Conservation (phyloP, 2,797 vertebrate genomes). For the Meriones psammophilus region DNA sequence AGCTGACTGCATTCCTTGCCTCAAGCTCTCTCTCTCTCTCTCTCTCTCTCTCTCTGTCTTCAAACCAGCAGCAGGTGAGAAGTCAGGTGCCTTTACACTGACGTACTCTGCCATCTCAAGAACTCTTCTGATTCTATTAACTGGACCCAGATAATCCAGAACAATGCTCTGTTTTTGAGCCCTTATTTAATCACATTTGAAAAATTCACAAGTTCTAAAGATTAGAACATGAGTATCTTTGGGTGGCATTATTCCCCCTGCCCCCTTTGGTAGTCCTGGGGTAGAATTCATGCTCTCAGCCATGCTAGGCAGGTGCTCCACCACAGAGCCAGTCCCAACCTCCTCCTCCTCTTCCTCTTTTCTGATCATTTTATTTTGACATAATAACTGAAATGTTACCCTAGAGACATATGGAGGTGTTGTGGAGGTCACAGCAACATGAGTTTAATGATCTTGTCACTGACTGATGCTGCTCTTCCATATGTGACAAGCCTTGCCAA, state of each 20-base stretch:
- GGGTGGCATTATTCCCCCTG: neutral
- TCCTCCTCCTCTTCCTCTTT: neutral
- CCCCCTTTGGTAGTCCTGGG: neutral
- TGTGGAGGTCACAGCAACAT: neutral
- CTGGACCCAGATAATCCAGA: neutral
- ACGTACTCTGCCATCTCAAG: neutral
- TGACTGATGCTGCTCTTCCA: neutral
- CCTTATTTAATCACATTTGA: neutral
- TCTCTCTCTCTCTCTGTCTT: neutral
- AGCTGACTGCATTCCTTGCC: neutral
- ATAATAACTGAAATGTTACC: neutral
- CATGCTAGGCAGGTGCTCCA: neutral
- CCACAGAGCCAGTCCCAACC: neutral
- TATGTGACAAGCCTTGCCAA: neutral
- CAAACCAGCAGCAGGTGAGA: neutral
- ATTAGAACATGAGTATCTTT: neutral
- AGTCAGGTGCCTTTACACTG: neutral
- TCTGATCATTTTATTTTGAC: slow-evolving; percentile 35
- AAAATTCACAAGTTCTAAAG: neutral
- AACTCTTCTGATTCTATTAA: neutral
- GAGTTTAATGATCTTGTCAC: neutral
- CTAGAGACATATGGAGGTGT: neutral
- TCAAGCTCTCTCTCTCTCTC: neutral
- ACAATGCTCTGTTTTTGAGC: neutral
- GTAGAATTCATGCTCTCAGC: neutral